These are phyloP conservation scores for Tenodera sinensis DNA, from an alignment of 2,888 invertebrate genomes.

Conservation along the genomic window DNA sequence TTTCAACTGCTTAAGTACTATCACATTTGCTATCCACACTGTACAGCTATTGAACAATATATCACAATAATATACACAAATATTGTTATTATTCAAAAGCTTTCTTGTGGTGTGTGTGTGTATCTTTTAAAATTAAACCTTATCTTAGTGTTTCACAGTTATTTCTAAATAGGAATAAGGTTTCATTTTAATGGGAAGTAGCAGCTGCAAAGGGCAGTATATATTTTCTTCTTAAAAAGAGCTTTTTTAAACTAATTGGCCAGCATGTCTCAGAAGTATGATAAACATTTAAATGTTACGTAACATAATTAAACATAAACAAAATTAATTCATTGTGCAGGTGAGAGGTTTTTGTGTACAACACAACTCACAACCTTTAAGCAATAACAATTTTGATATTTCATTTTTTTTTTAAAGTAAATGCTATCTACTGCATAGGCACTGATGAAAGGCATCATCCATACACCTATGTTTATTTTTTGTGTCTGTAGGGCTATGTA, in stretches of 20 bases:
- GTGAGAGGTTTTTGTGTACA: background rate
- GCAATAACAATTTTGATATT: background rate
- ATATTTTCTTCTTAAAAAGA: background rate
- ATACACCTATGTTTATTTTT: background rate
- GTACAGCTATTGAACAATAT: background rate
- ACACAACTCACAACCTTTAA: background rate
- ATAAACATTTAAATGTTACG: background rate
- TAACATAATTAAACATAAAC: background rate
- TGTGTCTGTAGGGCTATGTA: background rate
- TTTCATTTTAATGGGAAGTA: background rate
- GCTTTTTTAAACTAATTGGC: background rate
- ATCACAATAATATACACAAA: background rate
- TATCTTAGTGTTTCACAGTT: background rate
- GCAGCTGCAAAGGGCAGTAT: background rate
- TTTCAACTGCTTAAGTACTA: background rate
- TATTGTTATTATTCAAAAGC: background rate
- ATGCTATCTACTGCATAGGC: background rate
- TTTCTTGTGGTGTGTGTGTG: background rate
- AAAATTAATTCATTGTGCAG: background rate
- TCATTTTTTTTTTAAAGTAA: background rate
- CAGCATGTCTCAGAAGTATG: background rate
- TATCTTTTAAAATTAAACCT: background rate
- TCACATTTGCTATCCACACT: background rate
- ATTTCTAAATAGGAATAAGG: background rate
- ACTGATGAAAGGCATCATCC: background rate